These are phyloP conservation scores for Micrastur ruficollis DNA, from an alignment of 2,797 vertebrate genomes.

Conservation along the genomic window DNA sequence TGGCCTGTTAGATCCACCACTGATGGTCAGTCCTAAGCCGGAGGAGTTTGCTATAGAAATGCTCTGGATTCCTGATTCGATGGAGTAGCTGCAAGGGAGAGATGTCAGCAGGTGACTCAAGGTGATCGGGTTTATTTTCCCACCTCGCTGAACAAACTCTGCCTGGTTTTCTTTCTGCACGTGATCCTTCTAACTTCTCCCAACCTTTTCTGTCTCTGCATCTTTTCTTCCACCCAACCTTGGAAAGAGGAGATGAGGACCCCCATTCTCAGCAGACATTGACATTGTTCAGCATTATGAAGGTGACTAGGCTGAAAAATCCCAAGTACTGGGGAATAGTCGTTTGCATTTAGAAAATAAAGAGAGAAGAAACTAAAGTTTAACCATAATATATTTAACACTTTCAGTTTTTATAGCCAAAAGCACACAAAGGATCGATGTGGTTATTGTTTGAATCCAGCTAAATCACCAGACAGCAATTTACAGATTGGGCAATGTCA, in stretches of 20 bases:
- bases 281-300: neutral
- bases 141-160: neutral
- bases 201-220: neutral
- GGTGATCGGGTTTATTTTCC: neutral
- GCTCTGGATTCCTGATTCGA: slow-evolving; percentile 88
- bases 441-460: neutral
- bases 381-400: neutral
- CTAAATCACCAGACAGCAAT: neutral
- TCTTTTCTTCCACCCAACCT: neutral
- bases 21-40: slow-evolving; percentile 82
- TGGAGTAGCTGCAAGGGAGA: slow-evolving; percentile 75
- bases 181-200: neutral
- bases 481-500: neutral
- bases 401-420: neutral
- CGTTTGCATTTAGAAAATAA: neutral
- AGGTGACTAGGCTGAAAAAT: neutral
- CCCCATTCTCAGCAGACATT: neutral
- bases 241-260: neutral
- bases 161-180: neutral
- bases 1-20: slow-evolving; percentile 85
- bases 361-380: neutral
- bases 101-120: neutral
- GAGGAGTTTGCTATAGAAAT: slow-evolving; percentile 80
- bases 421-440: neutral
- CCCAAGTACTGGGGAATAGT: neutral